Evolutionary conservation across 2,113 vertebrate species (phyloP).

Genomic region (Nannobrachium achirus): DNA sequence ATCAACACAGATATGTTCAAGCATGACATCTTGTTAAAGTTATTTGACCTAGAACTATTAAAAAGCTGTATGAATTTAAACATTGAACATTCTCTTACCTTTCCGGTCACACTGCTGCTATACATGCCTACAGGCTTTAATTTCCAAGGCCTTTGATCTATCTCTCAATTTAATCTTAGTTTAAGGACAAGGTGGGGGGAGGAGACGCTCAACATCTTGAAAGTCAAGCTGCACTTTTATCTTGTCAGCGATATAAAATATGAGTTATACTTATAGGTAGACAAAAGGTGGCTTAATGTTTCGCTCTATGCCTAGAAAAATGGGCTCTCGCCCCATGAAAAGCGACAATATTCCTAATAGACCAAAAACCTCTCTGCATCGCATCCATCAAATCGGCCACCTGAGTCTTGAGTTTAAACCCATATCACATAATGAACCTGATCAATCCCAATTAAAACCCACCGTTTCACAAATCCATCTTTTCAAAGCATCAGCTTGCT

Average conservation of each 20-base stretch:
- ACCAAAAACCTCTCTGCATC: slow-evolving; percentile 41
- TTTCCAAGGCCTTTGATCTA: slow-evolving; percentile 59
- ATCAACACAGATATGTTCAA: neutral
- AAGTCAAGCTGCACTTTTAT: slow-evolving; percentile 68
- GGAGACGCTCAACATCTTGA: slow-evolving; percentile 43
- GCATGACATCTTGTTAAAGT: slow-evolving; percentile 26
- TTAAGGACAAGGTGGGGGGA: slow-evolving; percentile 46
- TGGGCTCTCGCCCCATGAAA: slow-evolving; percentile 43
- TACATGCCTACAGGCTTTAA: slow-evolving; percentile 22
- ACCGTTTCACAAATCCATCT: slow-evolving; percentile 39
- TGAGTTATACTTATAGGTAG: slow-evolving; percentile 65
- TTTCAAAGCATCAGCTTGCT: slow-evolving; percentile 48
- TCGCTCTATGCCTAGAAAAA: slow-evolving; percentile 63
- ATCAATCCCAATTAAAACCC: slow-evolving; percentile 59
- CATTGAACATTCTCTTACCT: slow-evolving; percentile 11
- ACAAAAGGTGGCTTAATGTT: slow-evolving; percentile 63
- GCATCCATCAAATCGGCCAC: slow-evolving; percentile 62
- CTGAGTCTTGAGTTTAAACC: slow-evolving; percentile 54
- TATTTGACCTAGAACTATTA: slow-evolving; percentile 8
- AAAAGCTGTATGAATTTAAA: slow-evolving; percentile 4
- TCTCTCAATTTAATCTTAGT: slow-evolving; percentile 64
- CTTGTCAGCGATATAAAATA: slow-evolving; percentile 61
- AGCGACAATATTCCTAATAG: slow-evolving; percentile 51
- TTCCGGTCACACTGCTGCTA: slow-evolving; percentile 3
- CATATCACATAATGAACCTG: slow-evolving; percentile 65